phyloP scores from a whole-genome alignment of 2,113 vertebrate genomes.

The Pseudorasbora parva region DNA sequence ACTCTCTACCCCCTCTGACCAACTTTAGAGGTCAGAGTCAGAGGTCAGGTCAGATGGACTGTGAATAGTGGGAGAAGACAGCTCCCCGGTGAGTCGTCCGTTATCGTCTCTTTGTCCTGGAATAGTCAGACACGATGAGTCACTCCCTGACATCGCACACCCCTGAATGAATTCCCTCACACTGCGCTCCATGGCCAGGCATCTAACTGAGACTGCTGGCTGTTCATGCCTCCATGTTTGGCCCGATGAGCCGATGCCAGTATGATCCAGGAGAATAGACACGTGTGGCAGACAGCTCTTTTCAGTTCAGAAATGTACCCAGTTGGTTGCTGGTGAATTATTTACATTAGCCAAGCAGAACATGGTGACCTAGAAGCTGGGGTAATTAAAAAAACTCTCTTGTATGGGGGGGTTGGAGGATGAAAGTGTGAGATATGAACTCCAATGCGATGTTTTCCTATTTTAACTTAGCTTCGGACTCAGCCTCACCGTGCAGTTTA shows the following conservation, averaged over 20 bases:
- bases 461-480: neutral
- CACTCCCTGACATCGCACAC: slow-evolving; percentile 52
- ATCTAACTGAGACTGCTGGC: slow-evolving; percentile 35
- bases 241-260: slow-evolving; percentile 21
- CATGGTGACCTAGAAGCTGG: slow-evolving; percentile 40
- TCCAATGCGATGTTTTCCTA: neutral
- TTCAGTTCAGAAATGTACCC: slow-evolving; percentile 32
- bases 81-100: slow-evolving; percentile 54
- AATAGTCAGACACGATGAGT: slow-evolving; percentile 58
- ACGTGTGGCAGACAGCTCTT: neutral
- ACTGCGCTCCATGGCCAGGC: slow-evolving; percentile 30
- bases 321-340: slow-evolving; percentile 36
- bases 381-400: slow-evolving; percentile 40
- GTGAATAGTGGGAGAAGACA: slow-evolving; percentile 58
- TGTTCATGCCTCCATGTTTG: slow-evolving; percentile 22
- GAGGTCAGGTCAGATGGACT: slow-evolving; percentile 51
- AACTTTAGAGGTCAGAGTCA: slow-evolving; percentile 46
- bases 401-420: neutral
- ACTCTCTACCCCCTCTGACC: slow-evolving; percentile 11
- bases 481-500: slow-evolving; percentile 13
- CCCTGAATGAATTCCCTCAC: slow-evolving; percentile 39
- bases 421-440: slow-evolving; percentile 9
- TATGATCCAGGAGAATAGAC: slow-evolving; percentile 40
- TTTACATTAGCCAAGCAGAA: slow-evolving; percentile 42
- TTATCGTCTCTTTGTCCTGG: slow-evolving; percentile 59